These are phyloP conservation scores for Sula dactylatra DNA, from an alignment of 2,113 vertebrate genomes.

Conservation along the genomic window DNA sequence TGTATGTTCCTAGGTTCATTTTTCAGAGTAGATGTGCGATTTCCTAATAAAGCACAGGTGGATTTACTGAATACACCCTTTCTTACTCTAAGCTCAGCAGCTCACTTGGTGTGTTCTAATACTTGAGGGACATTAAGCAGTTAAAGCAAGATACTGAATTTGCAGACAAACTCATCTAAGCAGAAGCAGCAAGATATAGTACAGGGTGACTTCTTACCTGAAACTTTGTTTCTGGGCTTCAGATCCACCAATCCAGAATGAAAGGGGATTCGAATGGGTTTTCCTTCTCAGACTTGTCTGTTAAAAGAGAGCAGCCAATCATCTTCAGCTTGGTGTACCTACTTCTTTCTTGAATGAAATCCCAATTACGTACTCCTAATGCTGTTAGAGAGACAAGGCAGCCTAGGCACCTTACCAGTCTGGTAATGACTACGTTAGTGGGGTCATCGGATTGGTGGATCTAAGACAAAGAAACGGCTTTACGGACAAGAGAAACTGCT, in stretches of 20 bases:
- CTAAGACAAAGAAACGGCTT: slow-evolving; percentile 72
- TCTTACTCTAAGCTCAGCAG: neutral
- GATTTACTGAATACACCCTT: neutral
- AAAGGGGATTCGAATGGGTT: slow-evolving; percentile 76
- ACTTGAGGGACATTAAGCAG: neutral
- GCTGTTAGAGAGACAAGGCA: slow-evolving; percentile 78
- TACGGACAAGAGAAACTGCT: slow-evolving; percentile 20
- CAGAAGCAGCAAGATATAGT: slow-evolving; percentile 69
- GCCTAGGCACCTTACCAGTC: slow-evolving; percentile 73
- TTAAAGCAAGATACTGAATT: slow-evolving; percentile 24
- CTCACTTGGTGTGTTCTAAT: neutral
- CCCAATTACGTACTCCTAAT: slow-evolving; percentile 76
- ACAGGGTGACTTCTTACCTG: slow-evolving; percentile 81
- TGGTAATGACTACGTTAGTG: slow-evolving; percentile 32
- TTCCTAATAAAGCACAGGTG: neutral
- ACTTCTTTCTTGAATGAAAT: slow-evolving; percentile 77
- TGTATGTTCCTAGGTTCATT: neutral
- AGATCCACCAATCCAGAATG: slow-evolving; percentile 84
- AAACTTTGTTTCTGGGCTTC: slow-evolving; percentile 79
- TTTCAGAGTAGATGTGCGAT: neutral
- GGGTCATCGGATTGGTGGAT: slow-evolving; percentile 72
- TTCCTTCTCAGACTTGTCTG: slow-evolving; percentile 84
- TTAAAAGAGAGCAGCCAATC: slow-evolving; percentile 84
- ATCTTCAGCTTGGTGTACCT: slow-evolving; percentile 81
- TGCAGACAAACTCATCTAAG: slow-evolving; percentile 57